phyloP scores from a whole-genome alignment of 2,888 invertebrate species.

The Ferrisia virgata region DNA sequence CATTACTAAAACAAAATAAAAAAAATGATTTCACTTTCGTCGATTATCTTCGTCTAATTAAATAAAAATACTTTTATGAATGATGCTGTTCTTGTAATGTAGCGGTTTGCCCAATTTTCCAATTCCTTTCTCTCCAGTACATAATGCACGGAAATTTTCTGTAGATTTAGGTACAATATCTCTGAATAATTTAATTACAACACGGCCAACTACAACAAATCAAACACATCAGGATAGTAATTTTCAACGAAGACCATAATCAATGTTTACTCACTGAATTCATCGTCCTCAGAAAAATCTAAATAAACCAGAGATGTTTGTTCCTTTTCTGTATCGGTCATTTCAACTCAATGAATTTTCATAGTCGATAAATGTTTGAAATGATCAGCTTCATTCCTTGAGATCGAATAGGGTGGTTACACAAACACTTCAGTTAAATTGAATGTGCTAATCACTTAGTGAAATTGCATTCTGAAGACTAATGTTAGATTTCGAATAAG shows the following conservation, averaged over 20 bases:
- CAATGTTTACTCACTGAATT: conserved; percentile 60
- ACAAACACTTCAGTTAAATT: background rate
- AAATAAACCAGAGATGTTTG: conserved; percentile 67
- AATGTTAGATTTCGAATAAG: too few relatives aligned
- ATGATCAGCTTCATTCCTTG: background rate
- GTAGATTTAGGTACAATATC: conserved; percentile 81
- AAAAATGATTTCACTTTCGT: too few relatives aligned
- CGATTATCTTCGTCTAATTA: background rate
- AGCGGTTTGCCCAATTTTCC: conserved; percentile 69
- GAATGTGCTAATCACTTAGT: background rate
- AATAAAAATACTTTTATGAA: conserved; percentile 67
- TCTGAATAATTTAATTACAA: conserved; percentile 81
- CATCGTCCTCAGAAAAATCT: conserved; percentile 66
- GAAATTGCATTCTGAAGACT: too few relatives aligned
- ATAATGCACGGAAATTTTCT: conserved; percentile 87
- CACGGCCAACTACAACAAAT: conserved; percentile 65
- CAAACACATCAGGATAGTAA: conserved; percentile 29
- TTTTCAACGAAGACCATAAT: conserved; percentile 32
- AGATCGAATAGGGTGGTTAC: background rate
- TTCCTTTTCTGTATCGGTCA: conserved; percentile 28
- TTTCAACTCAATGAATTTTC: background rate
- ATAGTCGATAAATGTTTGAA: background rate
- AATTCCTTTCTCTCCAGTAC: conserved; percentile 84
- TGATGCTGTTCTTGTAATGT: conserved; percentile 76
- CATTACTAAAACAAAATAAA: background rate